Evolutionary conservation across 1,140 invertebrate species (phyloP).

Genomic region (Drosophila kohkoa): DNA sequence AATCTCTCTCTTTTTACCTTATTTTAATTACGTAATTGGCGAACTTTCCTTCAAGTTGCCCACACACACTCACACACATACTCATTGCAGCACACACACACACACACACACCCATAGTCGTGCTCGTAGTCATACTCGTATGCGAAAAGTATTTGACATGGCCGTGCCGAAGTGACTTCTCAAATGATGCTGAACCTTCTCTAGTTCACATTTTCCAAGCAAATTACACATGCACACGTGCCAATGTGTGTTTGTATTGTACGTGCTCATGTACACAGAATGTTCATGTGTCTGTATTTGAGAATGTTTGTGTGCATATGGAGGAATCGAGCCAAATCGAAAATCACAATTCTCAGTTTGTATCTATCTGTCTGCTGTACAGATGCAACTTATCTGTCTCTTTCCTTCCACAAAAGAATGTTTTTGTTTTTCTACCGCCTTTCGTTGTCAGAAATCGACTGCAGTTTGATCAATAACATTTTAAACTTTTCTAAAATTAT

Average conservation of each 20-base stretch:
- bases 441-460: not conserved
- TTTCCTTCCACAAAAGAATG: not conserved
- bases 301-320: not conserved
- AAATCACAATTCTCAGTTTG: constrained; percentile 2
- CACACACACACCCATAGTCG: not conserved
- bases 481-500: too few species aligned
- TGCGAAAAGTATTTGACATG: constrained; percentile 5
- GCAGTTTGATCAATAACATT: not conserved
- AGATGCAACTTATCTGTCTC: not conserved
- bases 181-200: constrained; percentile 4
- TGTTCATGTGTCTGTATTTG: not conserved
- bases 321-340: not conserved
- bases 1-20: not conserved
- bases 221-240: constrained; percentile 4
- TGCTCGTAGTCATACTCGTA: not conserved
- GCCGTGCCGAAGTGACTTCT: constrained; percentile 4
- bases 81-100: not conserved
- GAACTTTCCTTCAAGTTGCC: not conserved
- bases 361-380: not conserved
- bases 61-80: not conserved
- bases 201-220: constrained; percentile 5
- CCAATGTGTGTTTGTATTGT: not conserved
- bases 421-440: not conserved
- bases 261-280: constrained; percentile 1
- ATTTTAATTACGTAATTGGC: constrained; percentile 2